These are phyloP conservation scores for Cantharis nigra DNA, from an alignment of 2,888 invertebrate genomes.

Conservation along the genomic window DNA sequence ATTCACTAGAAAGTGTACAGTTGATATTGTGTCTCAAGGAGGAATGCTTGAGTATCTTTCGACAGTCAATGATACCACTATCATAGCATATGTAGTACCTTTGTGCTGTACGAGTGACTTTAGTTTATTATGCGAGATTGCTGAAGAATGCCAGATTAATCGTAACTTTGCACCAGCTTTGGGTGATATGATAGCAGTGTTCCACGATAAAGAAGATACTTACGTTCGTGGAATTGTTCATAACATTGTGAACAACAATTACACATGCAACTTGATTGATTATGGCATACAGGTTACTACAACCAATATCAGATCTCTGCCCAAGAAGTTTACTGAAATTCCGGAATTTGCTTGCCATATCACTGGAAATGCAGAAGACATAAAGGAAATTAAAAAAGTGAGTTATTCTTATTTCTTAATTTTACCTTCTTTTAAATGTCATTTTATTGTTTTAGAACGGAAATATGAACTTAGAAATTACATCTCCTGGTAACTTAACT, in stretches of 20 bases:
- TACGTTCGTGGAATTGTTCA: slow-evolving; percentile 32
- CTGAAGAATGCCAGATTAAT: neutral
- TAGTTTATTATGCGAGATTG: slow-evolving; percentile 9
- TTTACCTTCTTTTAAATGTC: neutral
- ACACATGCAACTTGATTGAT: slow-evolving; percentile 33
- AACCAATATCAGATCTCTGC: slow-evolving; percentile 22
- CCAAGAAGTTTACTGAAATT: slow-evolving; percentile 20
- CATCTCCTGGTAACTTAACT: neutral
- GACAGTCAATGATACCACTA: slow-evolving; percentile 8
- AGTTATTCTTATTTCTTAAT: neutral
- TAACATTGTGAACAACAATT: slow-evolving; percentile 17
- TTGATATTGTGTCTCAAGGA: neutral
- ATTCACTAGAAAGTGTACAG: neutral
- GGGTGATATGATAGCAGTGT: slow-evolving; percentile 29
- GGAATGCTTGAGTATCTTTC: slow-evolving; percentile 13
- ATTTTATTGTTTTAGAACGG: neutral
- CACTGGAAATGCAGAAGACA: slow-evolving; percentile 1
- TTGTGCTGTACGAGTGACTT: slow-evolving; percentile 2
- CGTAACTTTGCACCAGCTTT: slow-evolving; percentile 23
- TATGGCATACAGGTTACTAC: slow-evolving; percentile 26
- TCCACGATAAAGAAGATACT: slow-evolving; percentile 10
- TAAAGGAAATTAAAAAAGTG: neutral
- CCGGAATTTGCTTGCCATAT: slow-evolving; percentile 33
- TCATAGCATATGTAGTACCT: slow-evolving; percentile 16
- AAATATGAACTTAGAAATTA: neutral